Conservation (phyloP, 2,113 vertebrate genomes). For the Sminthopsis crassicaudata region DNA sequence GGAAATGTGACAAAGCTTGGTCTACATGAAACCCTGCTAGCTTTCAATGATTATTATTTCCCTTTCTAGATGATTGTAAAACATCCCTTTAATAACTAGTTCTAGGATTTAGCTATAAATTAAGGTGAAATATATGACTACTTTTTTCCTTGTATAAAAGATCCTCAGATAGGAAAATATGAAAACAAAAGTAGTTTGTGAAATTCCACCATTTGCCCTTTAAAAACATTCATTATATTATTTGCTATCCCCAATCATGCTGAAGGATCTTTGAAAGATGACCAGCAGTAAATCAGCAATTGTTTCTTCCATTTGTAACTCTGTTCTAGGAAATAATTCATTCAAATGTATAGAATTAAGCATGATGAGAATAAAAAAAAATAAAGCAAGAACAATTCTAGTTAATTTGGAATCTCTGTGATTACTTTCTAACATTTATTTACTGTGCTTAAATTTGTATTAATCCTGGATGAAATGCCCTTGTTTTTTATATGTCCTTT, state of each 20-base stretch:
- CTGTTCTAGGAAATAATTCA: neutral
- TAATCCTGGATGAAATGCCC: too few relatives aligned
- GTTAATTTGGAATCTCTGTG: too few relatives aligned
- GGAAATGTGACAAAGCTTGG: neutral
- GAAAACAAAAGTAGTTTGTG: neutral
- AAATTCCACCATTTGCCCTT: neutral
- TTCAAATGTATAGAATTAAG: neutral
- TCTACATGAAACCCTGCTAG: neutral
- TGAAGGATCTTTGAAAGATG: neutral
- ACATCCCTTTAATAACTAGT: neutral
- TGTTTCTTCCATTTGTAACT: neutral
- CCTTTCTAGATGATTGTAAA: neutral
- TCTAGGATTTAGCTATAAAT: neutral
- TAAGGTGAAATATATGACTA: neutral
- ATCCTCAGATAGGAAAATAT: neutral
- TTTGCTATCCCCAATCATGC: neutral
- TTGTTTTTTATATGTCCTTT: too few relatives aligned
- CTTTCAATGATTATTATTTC: neutral
- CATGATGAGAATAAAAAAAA: neutral
- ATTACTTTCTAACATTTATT: too few relatives aligned
- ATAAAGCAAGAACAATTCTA: too few relatives aligned
- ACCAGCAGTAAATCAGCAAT: neutral
- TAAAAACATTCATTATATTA: neutral
- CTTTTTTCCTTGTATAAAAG: neutral
- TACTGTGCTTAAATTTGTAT: too few relatives aligned